Conservation (phyloP, 2,888 invertebrate genomes). For the Meliscaeva auricollis region DNA sequence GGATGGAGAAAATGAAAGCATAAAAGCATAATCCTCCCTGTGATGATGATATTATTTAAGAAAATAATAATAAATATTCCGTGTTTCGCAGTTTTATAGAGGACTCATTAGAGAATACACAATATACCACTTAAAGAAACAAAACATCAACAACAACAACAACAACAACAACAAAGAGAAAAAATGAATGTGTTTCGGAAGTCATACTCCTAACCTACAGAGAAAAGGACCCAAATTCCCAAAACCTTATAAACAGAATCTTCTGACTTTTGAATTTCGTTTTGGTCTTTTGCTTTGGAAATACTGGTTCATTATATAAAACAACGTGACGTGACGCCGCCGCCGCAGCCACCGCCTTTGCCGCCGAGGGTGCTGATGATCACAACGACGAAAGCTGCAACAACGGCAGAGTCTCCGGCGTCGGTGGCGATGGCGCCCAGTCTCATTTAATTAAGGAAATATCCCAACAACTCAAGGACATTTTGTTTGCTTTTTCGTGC, state of each 20-base stretch:
- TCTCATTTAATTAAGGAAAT: conserved; percentile 71
- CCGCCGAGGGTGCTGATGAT: no score
- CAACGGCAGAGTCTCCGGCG: neutral
- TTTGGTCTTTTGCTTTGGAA: neutral
- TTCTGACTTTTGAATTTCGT: conserved; percentile 7
- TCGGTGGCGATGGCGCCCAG: conserved; percentile 35
- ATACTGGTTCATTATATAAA: conserved; percentile 22
- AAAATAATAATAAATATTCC: conserved; percentile 55
- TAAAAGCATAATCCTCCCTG: neutral
- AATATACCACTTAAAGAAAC: conserved; percentile 57
- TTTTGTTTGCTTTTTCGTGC: conserved; percentile 32
- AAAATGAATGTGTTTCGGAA: conserved; percentile 22
- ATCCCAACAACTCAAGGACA: conserved; percentile 33
- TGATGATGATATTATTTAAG: conserved; percentile 43
- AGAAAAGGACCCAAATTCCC: no score
- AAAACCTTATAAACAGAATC: no score
- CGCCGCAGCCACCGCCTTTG: no score
- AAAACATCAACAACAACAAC: conserved; percentile 19
- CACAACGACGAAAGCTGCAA: neutral
- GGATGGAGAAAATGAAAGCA: neutral
- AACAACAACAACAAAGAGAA: conserved; percentile 5
- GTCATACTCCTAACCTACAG: neutral
- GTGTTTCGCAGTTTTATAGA: conserved; percentile 32
- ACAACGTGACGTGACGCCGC: neutral
- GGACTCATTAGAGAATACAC: conserved; percentile 61